Evolutionary conservation across 30 jellyfish, hydroid and myxozoan species (phyloP).

Genomic region (Hydractinia echinata): DNA sequence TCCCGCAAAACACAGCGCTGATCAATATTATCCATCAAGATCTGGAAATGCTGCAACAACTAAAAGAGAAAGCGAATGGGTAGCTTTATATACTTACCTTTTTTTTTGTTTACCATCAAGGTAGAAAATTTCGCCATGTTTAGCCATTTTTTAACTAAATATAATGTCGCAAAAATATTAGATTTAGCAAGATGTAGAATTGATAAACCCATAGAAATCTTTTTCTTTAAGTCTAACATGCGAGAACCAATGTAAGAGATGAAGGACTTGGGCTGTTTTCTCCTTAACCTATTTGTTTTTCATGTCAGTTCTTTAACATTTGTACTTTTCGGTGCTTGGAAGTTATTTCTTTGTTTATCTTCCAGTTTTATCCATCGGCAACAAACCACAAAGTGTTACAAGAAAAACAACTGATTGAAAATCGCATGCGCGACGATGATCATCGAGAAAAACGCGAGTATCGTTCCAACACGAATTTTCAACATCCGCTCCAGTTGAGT

Average conservation of each 20-base stretch:
- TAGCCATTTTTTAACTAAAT: too few relatives aligned
- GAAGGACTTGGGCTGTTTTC: too few relatives aligned
- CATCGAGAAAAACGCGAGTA: neutral
- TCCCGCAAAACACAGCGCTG: neutral
- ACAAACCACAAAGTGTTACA: slow-evolving; percentile 4
- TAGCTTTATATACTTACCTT: neutral
- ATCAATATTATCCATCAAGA: slow-evolving; percentile 15
- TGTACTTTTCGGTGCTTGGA: neutral
- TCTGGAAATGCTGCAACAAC: neutral
- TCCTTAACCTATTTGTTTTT: neutral
- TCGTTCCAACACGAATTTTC: neutral
- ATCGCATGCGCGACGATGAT: slow-evolving; percentile 4
- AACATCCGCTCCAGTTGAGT: neutral
- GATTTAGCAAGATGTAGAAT: too few relatives aligned
- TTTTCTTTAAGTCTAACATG: too few relatives aligned
- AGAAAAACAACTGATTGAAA: neutral
- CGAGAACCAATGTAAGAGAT: too few relatives aligned
- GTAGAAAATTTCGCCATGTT: neutral
- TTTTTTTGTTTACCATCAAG: neutral
- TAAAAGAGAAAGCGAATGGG: slow-evolving; percentile 10
- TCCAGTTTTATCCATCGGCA: slow-evolving; percentile 9
- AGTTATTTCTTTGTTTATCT: neutral
- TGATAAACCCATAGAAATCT: too few relatives aligned
- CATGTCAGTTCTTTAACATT: neutral
- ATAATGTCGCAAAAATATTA: too few relatives aligned